Evolutionary conservation across 2,113 vertebrate genomes (phyloP), one percentile per base, ranked within the genome.

Genomic region (Amphiprion ocellaris): DNA sequence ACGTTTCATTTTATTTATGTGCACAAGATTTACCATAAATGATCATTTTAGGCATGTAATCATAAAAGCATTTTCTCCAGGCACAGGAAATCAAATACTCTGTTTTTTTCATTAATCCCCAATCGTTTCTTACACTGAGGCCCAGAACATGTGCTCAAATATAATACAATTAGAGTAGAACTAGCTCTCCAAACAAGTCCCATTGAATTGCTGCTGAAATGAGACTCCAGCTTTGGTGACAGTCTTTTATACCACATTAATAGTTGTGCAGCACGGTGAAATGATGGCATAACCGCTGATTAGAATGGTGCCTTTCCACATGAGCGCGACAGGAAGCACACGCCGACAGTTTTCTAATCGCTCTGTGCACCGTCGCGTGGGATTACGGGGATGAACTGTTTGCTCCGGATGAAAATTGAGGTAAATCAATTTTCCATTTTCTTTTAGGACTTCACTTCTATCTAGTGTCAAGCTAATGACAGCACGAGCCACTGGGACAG

Each of bases 361-460:
- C 74, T 83, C 77, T 60, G 77, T 74, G 87, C 82, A 76, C 60
- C 58, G 66, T 66, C 87, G 69, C 80, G 26, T 84, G 83, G 89
- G 89, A 93, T 91, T 90, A 82, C 59, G 23, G 52, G 71, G 82
- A 90, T 86, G 68, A 93, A 92, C 82, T 79, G 71, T 92, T 93
- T 94, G 86, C 89, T 85, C 81, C 24, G 54, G 88, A 89, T 88
- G 85, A 92, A 93, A 92, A 93, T 88, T 88, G 88, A 90, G 78
- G 85, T 90, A 91, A 94, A 95, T 94, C 90, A 94, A 94, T 94
- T 94, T 94, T 92, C 93, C 87, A 92, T 94, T 94, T 95, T 91
- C 93, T 92, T 88, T 91, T 81, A 86, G 86, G 89, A 87, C 89
- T 92, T 92, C 56, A 87, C 90, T 83, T 90, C 86, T 90, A 90